Evolutionary conservation across 2,113 vertebrate species (phyloP).

Genomic region (Mirza zaza): DNA sequence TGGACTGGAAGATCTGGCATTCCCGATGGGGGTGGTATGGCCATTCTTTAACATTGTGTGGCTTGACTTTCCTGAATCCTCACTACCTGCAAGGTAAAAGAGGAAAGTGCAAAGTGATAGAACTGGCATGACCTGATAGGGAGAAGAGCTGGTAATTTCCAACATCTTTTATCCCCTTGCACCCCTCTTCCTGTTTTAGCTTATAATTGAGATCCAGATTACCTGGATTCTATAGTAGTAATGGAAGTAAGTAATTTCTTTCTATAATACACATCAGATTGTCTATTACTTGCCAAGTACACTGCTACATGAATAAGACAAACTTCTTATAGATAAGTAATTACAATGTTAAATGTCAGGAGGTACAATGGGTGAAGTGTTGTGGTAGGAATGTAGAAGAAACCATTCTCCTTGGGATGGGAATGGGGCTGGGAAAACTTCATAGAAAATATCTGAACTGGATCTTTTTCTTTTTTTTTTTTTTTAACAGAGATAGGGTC

Average conservation of each 20-base stretch:
- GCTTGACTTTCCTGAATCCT: constrained; percentile 87
- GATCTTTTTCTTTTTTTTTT: not conserved
- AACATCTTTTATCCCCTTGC: not conserved
- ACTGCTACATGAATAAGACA: constrained; percentile 20
- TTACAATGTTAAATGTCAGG: not conserved
- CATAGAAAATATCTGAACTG: not conserved
- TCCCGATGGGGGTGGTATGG: constrained; percentile 88
- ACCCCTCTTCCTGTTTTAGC: not conserved
- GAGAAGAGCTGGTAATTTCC: not conserved
- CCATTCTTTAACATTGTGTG: constrained; percentile 92
- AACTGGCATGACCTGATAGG: not conserved
- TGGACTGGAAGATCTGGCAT: constrained; percentile 63
- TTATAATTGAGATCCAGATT: not conserved
- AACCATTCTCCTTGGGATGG: not conserved
- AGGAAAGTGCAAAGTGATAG: constrained; percentile 16
- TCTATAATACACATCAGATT: not conserved
- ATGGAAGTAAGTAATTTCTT: constrained; percentile 1
- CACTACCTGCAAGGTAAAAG: constrained; percentile 79
- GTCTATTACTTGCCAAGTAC: not conserved
- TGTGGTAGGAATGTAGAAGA: not conserved
- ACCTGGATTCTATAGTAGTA: not conserved
- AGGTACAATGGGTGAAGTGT: not conserved
- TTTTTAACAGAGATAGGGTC: no score
- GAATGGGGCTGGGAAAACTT: not conserved
- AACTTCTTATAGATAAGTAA: not conserved